Base-by-base conservation (phyloP, 2,113 vertebrate species). In the Phaethon lepturus region DNA sequence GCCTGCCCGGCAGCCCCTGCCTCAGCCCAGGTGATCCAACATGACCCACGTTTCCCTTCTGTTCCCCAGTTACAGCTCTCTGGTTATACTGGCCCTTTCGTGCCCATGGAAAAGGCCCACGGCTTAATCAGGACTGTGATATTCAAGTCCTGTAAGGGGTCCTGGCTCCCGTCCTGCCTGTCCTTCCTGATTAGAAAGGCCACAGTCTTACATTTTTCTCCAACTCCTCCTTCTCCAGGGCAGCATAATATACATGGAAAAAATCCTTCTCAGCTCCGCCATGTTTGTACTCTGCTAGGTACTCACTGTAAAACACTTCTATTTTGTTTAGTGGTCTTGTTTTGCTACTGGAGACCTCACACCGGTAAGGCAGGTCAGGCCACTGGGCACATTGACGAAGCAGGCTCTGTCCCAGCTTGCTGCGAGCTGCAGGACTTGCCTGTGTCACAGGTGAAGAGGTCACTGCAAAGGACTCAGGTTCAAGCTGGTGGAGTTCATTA, bases 1-100 rank as follows among this genome's bases (percentile, higher is more conserved):
- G 3, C 0, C 0, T 55, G 42, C 22, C 17, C 80, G 67, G 52
- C 0, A 3, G n/a, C 13, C 17, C 13, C 26, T 69, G 45, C 31
- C 55, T 47, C 38, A 42, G 47, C 45, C 22, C 22, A 38, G 23
- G 9, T 18, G 24, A 50, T 7, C 17, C 0, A 0, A 25, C 15
- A 35, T 64, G 35, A 64, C 26, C 4, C 44, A 64, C 26, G 10
- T 40, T 81, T 85, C 25, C 38, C 25, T 86, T 80, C 50, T 75
- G 15, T 20, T 8, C 10, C 7, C 4, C 7, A 12, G 5, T 53
- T 49, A 58, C 26, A 67, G 17, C 11, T 38, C 13, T 66, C 28
- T 44, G 42, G 24, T 24, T 63, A 1, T 26, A 31, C 13, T 47
- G 22, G 13, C 13, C 22, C 28, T 67, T 90, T 77, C 59, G 53